These are phyloP conservation scores for Acleris cristana DNA, from an alignment of 2,888 invertebrate genomes.

Conservation along the genomic window DNA sequence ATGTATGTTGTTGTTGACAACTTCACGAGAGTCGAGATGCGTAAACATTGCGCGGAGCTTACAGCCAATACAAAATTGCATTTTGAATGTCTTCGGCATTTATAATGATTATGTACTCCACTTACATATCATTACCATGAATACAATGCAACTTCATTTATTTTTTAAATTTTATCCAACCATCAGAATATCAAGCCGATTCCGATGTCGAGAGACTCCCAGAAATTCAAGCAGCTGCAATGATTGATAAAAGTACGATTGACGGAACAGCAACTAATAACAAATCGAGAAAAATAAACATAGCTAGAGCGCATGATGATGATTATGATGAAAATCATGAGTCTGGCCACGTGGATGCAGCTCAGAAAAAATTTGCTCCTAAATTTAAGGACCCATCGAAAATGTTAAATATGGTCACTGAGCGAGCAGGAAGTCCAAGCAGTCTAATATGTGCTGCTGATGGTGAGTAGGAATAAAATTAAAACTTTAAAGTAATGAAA, in stretches of 20 bases:
- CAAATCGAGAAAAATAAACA: slow-evolving; percentile 49
- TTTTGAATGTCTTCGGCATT: too few species aligned
- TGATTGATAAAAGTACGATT: slow-evolving; percentile 64
- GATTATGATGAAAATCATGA: slow-evolving; percentile 69
- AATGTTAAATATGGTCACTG: slow-evolving; percentile 77
- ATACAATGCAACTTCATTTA: too few species aligned
- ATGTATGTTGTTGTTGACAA: too few species aligned
- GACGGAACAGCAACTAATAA: slow-evolving; percentile 53
- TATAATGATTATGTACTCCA: too few species aligned
- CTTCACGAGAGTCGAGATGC: too few species aligned
- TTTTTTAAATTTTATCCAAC: too few species aligned
- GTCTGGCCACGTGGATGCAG: slow-evolving; percentile 71
- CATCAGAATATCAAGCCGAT: slow-evolving; percentile 75
- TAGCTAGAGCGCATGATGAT: slow-evolving; percentile 57
- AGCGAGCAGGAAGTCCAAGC: slow-evolving; percentile 91
- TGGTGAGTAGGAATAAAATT: too few species aligned
- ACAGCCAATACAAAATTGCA: too few species aligned
- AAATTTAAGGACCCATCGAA: slow-evolving; percentile 70
- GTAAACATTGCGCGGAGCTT: too few species aligned
- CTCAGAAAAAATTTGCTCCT: slow-evolving; percentile 66
- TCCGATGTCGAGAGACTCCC: slow-evolving; percentile 56
- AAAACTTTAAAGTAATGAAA: too few species aligned
- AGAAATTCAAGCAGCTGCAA: slow-evolving; percentile 50
- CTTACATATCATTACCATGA: too few species aligned
- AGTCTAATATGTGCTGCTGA: slow-evolving; percentile 88